These are phyloP conservation scores for Euglossa dilemma DNA, from an alignment of 1,140 invertebrate genomes.

Conservation along the genomic window DNA sequence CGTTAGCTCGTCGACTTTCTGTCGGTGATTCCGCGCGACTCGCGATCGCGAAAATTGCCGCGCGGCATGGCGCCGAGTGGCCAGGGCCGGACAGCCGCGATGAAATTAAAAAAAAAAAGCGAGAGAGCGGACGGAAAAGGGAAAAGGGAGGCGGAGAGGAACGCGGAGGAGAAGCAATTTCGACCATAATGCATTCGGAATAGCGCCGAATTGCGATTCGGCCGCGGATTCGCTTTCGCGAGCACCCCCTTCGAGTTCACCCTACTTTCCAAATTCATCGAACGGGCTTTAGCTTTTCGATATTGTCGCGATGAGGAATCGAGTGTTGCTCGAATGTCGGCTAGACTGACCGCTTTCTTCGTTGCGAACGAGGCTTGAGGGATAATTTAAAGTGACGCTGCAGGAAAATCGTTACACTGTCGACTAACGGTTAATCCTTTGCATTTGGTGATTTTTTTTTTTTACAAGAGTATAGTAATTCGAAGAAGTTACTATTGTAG, in stretches of 20 bases:
- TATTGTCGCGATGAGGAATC: neutral
- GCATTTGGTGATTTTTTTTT: too few species aligned
- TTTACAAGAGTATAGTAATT: too few species aligned
- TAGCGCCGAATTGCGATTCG: neutral
- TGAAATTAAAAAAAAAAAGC: neutral
- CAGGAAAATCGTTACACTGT: too few species aligned
- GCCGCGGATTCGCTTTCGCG: neutral
- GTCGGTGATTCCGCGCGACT: conserved; percentile 9
- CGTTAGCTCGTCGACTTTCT: conserved; percentile 37
- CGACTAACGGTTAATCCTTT: too few species aligned
- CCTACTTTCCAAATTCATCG: neutral
- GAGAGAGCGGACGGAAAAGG: neutral
- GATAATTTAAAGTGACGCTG: too few species aligned
- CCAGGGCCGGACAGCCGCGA: neutral
- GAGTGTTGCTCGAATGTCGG: too few species aligned
- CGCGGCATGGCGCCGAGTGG: neutral
- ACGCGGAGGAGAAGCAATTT: neutral
- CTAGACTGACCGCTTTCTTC: too few species aligned
- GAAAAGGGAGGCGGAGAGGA: neutral
- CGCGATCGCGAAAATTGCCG: conserved; percentile 37
- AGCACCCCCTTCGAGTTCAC: neutral
- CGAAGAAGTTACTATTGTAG: too few species aligned
- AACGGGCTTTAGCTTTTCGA: neutral
- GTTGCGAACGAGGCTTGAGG: too few species aligned
- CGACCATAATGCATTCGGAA: neutral